A percentile compares a stretch with the other conserved stretches of the same genome.
Conservation (phyloP, 1,140 invertebrate species). For the Anoplophora glabripennis region DNA sequence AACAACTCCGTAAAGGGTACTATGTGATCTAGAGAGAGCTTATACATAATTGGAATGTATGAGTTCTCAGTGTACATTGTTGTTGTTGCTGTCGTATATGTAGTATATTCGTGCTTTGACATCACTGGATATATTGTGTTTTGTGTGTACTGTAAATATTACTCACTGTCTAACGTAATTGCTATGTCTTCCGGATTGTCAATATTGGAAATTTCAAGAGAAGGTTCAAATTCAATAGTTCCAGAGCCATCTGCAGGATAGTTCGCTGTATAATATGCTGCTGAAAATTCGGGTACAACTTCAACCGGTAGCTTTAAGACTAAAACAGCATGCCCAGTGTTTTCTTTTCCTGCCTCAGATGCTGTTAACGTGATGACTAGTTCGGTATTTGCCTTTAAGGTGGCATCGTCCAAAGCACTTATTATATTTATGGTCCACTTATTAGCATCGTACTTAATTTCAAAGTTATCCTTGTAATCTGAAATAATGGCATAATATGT, state of each 20-base stretch:
- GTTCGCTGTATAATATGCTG: slow-evolving; percentile 1
- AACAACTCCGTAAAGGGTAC: no score
- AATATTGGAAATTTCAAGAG: background rate
- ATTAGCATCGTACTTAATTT: background rate
- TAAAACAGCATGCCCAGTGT: background rate
- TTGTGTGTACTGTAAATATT: background rate
- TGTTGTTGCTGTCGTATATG: background rate
- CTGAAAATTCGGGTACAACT: background rate
- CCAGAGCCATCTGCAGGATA: background rate
- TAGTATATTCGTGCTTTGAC: no score
- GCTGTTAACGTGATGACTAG: background rate
- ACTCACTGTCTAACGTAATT: background rate
- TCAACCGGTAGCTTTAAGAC: background rate
- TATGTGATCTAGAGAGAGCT: no score
- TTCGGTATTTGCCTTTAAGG: background rate
- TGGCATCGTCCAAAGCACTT: slow-evolving; percentile 1
- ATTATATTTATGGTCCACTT: slow-evolving; percentile 3
- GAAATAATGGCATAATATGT: background rate
- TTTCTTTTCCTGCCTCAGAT: background rate
- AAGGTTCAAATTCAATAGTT: background rate
- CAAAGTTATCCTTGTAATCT: slow-evolving; percentile 12
- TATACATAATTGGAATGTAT: background rate
- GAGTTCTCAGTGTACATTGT: background rate
- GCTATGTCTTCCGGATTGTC: background rate
- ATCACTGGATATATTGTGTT: background rate